phyloP scores from a whole-genome alignment of 2,113 vertebrate species.

The Mola mola region DNA sequence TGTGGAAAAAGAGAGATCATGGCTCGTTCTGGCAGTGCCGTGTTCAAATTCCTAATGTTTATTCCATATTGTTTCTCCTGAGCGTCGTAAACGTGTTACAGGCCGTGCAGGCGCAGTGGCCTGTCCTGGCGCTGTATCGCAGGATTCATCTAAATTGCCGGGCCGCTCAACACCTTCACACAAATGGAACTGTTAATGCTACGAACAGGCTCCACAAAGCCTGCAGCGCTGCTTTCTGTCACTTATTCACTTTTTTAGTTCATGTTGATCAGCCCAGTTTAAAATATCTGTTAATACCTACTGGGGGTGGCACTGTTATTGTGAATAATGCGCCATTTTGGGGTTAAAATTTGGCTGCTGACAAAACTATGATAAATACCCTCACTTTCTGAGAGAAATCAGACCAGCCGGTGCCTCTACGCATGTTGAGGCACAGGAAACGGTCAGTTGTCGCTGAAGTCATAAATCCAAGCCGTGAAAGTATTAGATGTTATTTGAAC shows the following conservation, averaged over 20 bases:
- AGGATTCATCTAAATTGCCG: constrained; percentile 69
- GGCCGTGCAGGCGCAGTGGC: constrained; percentile 56
- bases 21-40: constrained; percentile 36
- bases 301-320: no score
- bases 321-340: background rate
- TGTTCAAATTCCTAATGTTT: constrained; percentile 64
- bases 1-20: constrained; percentile 55
- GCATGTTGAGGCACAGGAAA: constrained; percentile 35
- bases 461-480: constrained; percentile 43
- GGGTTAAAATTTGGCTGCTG: background rate
- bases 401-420: constrained; percentile 19
- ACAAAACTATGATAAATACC: constrained; percentile 14
- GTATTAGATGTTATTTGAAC: constrained; percentile 5
- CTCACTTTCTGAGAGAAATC: constrained; percentile 35
- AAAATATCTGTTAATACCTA: no score
- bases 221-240: background rate
- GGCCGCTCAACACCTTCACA: constrained; percentile 72
- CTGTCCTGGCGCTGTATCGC: constrained; percentile 69
- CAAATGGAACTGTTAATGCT: constrained; percentile 73
- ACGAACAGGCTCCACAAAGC: constrained; percentile 54
- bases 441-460: constrained; percentile 23
- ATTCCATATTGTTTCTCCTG: constrained; percentile 64
- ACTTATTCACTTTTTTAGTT: background rate
- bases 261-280: background rate
- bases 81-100: constrained; percentile 67